Conservation (phyloP, 2,113 vertebrate species). For the Progne subis region DNA sequence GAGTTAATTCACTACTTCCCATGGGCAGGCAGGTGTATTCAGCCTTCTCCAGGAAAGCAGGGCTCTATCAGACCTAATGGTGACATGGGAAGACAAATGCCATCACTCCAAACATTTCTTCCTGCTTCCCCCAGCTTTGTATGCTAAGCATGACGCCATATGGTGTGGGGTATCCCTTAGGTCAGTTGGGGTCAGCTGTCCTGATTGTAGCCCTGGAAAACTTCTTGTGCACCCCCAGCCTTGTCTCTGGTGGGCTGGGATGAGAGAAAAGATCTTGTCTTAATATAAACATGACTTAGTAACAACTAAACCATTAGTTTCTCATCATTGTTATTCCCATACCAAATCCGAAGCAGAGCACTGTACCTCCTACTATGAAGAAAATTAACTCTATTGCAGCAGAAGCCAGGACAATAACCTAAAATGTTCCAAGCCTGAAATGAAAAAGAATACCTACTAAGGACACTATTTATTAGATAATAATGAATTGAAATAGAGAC, state of each 20-base stretch:
- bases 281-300: neutral
- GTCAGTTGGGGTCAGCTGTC: neutral
- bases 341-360: neutral
- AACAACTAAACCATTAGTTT: neutral
- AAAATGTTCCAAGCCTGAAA: neutral
- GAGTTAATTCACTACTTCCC: neutral
- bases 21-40: neutral
- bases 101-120: neutral
- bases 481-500: neutral
- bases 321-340: neutral
- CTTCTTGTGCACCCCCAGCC: neutral
- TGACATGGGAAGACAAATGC: rapidly evolving
- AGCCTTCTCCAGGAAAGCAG: neutral
- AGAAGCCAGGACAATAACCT: neutral
- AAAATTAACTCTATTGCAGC: neutral
- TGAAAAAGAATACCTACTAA: neutral
- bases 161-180: neutral
- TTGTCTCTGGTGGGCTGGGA: neutral
- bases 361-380: neutral
- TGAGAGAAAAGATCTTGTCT: neutral
- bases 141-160: too few relatives aligned
- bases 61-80: rapidly evolving
- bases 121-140: neutral
- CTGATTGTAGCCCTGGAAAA: neutral
- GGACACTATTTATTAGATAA: neutral